Conservation (phyloP, 2,113 vertebrate genomes). For the Coregonus clupeaformis region DNA sequence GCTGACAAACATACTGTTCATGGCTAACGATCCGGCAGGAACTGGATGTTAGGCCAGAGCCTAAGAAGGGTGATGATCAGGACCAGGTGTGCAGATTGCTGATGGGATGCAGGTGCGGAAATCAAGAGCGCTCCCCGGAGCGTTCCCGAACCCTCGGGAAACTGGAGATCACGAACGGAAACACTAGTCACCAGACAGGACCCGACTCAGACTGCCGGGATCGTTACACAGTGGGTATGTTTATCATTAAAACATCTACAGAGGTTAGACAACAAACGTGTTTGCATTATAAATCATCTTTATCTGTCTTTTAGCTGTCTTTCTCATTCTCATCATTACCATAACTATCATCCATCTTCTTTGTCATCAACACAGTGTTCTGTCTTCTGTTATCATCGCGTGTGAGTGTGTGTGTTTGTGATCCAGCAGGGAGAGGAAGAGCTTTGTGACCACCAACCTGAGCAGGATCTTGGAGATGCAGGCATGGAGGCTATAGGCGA, state of each 20-base stretch:
- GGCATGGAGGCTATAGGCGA: constrained; percentile 68
- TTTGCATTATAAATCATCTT: not conserved
- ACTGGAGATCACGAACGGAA: no score
- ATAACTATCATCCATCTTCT: not conserved
- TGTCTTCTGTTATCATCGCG: no score
- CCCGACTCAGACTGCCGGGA: no score
- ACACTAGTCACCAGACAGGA: no score
- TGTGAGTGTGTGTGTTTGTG: constrained; percentile 1
- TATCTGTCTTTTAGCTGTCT: not conserved
- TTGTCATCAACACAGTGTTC: not conserved
- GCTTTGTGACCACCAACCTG: constrained; percentile 60
- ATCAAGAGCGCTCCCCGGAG: no score
- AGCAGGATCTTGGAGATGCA: constrained; percentile 64
- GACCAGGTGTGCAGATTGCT: no score
- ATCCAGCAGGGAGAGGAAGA: constrained; percentile 37
- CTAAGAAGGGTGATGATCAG: no score
- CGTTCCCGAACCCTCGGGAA: no score
- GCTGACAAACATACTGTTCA: no score
- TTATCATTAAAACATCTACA: not conserved
- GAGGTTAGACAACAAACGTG: not conserved
- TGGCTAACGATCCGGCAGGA: no score
- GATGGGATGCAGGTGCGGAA: no score
- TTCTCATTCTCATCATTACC: not conserved
- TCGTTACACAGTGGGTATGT: not conserved
- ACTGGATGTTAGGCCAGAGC: no score